Conservation (phyloP, 1,140 invertebrate species). For the Pantala flavescens region DNA sequence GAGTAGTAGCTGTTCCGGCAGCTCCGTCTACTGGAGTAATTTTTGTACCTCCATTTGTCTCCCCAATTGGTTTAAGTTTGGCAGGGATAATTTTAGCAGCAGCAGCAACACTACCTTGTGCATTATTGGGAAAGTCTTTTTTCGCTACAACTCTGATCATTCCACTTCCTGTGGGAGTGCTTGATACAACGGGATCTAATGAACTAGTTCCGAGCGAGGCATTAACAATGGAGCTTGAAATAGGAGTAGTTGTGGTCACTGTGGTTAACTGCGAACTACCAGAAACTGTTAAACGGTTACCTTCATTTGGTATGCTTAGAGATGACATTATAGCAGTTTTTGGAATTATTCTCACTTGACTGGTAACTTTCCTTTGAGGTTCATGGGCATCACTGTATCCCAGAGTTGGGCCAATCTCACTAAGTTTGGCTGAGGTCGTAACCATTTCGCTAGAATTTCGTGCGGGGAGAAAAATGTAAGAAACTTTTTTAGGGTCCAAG, state of each 20-base stretch:
- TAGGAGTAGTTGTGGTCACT: neutral
- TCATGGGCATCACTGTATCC: neutral
- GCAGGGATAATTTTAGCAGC: neutral
- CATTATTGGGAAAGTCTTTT: conserved; percentile 10
- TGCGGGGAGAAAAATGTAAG: conserved; percentile 17
- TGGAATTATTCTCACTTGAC: neutral
- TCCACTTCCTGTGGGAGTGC: conserved; percentile 12
- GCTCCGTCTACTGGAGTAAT: neutral
- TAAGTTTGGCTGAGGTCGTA: conserved; percentile 9
- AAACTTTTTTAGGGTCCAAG: conserved; percentile 15
- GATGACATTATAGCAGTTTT: conserved; percentile 2
- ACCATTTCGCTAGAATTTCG: neutral
- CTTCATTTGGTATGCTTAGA: conserved; percentile 4
- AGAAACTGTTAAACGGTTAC: neutral
- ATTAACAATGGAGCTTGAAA: neutral
- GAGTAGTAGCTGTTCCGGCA: neutral
- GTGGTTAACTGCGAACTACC: neutral
- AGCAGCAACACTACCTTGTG: neutral
- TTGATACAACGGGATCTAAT: neutral
- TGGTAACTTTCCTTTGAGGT: neutral
- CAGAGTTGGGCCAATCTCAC: neutral
- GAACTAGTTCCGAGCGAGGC: neutral
- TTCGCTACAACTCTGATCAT: conserved; percentile 1
- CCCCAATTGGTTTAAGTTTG: conserved; percentile 7
- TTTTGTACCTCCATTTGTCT: conserved; percentile 5